Conservation (phyloP, 2,888 invertebrate species). For the Magallana nippona region DNA sequence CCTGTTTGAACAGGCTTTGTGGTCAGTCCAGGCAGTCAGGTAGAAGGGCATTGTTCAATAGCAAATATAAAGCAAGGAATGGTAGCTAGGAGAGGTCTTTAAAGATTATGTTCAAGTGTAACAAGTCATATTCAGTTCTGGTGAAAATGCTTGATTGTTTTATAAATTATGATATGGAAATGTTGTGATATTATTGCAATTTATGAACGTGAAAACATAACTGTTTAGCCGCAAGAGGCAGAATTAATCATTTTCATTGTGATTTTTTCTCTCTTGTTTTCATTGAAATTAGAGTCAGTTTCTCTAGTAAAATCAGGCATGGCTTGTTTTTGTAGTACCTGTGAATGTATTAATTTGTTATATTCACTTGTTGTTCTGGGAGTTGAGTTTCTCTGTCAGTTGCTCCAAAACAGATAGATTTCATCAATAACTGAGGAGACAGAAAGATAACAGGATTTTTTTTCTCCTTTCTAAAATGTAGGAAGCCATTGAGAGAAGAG, state of each 20-base stretch:
- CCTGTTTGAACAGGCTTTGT: slow-evolving; percentile 13
- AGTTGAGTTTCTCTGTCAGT: not conserved
- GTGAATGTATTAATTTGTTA: not conserved
- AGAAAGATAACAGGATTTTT: slow-evolving; percentile 7
- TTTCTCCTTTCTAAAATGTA: not conserved
- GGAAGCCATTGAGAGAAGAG: slow-evolving; percentile 28
- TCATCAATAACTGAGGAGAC: slow-evolving; percentile 4
- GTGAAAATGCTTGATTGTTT: not conserved
- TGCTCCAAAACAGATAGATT: not conserved
- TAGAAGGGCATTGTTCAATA: not conserved
- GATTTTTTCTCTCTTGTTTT: too few relatives aligned
- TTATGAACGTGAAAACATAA: not conserved
- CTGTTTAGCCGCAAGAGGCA: not conserved
- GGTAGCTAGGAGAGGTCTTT: not conserved
- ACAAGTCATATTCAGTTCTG: too few relatives aligned
- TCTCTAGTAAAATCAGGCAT: not conserved
- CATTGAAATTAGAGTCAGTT: not conserved
- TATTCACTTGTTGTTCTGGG: not conserved
- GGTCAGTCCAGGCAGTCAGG: not conserved
- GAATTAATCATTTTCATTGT: not conserved
- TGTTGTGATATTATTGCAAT: not conserved
- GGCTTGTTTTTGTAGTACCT: not conserved
- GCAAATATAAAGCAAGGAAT: not conserved
- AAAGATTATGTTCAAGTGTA: not conserved
- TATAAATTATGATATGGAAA: not conserved